phyloP scores from a whole-genome alignment of 2,113 vertebrate genomes.

The Phylloscopus whistleri region DNA sequence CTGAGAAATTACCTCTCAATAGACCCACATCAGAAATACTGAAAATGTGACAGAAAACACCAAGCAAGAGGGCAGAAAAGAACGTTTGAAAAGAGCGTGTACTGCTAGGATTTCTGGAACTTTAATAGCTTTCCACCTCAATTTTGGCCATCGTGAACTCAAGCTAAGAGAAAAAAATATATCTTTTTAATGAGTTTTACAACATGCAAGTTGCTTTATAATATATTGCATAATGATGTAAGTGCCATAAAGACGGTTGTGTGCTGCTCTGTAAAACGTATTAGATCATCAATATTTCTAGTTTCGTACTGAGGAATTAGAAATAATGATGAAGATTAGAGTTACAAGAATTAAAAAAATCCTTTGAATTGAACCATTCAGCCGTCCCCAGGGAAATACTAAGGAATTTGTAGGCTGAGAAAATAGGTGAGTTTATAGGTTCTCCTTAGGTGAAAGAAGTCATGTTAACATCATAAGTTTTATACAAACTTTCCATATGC shows the following conservation, averaged over 20 bases:
- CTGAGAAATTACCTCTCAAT: slow-evolving; percentile 35
- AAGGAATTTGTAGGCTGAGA: slow-evolving; percentile 74
- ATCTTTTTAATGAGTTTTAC: slow-evolving; percentile 78
- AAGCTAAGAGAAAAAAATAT: slow-evolving; percentile 74
- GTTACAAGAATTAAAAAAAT: slow-evolving; percentile 77
- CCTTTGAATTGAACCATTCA: slow-evolving; percentile 75
- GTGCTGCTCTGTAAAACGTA: slow-evolving; percentile 72
- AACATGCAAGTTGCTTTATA: slow-evolving; percentile 76
- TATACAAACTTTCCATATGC: slow-evolving; percentile 74
- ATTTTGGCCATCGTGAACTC: slow-evolving; percentile 73
- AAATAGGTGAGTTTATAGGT: slow-evolving; percentile 68
- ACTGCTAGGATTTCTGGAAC: slow-evolving; percentile 73
- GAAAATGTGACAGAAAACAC: slow-evolving; percentile 59
- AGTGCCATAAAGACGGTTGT: slow-evolving; percentile 72
- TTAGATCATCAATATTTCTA: slow-evolving; percentile 80
- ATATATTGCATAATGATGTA: slow-evolving; percentile 77
- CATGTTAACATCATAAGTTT: slow-evolving; percentile 72
- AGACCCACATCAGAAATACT: slow-evolving; percentile 61
- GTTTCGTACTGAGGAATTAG: slow-evolving; percentile 75
- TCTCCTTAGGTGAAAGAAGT: slow-evolving; percentile 74
- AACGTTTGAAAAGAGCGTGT: slow-evolving; percentile 60
- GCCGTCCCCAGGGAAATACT: slow-evolving; percentile 61
- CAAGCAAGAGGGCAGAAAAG: slow-evolving; percentile 49
- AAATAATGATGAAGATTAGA: slow-evolving; percentile 79
- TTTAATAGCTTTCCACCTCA: slow-evolving; percentile 79